Evolutionary conservation across 2,113 vertebrate genomes (phyloP).

Genomic region (Pardalotus punctatus): DNA sequence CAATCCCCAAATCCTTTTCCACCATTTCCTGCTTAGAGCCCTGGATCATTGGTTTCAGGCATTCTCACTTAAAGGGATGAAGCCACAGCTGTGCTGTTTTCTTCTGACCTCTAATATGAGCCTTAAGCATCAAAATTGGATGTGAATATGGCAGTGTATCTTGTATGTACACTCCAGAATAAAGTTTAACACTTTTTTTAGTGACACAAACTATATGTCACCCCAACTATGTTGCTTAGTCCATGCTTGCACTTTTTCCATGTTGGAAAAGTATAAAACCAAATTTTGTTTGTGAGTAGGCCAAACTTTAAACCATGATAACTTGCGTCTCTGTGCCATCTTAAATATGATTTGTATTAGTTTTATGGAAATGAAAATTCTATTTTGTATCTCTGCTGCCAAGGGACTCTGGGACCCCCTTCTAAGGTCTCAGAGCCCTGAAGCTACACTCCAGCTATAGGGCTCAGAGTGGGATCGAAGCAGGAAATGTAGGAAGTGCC

Average conservation of each 20-base stretch:
- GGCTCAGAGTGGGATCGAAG: not conserved
- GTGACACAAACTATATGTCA: not conserved
- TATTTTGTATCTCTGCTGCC: not conserved
- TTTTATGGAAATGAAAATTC: not conserved
- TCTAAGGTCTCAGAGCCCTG: not conserved
- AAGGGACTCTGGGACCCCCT: not conserved
- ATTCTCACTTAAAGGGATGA: not conserved
- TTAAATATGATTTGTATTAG: not conserved
- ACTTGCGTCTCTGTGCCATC: not conserved
- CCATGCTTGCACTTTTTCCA: not conserved
- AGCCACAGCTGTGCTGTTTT: not conserved
- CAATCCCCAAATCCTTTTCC: not conserved
- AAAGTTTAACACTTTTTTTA: not conserved
- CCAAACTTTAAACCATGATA: not conserved
- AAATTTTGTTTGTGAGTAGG: not conserved
- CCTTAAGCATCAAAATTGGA: not conserved
- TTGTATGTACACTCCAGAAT: not conserved
- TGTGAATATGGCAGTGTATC: not conserved
- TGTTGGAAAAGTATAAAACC: not conserved
- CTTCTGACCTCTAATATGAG: not conserved
- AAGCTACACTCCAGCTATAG: not conserved
- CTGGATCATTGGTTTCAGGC: not conserved
- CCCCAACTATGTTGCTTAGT: too few species aligned
- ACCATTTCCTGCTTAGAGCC: not conserved
- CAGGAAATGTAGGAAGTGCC: not conserved